Evolutionary conservation across 2,113 vertebrate genomes (phyloP).

Genomic region (Lepus europaeus): DNA sequence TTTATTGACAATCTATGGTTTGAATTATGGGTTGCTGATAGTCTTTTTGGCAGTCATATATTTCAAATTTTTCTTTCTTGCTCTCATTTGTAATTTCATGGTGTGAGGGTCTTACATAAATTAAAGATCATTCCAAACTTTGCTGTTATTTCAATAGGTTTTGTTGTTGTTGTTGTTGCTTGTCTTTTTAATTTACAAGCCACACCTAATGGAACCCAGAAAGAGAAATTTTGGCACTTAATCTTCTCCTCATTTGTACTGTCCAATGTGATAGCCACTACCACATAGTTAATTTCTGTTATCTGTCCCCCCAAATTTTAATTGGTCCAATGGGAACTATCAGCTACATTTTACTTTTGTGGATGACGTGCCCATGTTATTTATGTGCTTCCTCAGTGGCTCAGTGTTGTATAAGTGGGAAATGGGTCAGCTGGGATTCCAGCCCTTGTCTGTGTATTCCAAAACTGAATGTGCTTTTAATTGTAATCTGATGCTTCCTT

Average conservation of each 20-base stretch:
- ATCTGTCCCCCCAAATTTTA: background rate
- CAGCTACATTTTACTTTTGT: background rate
- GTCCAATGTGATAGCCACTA: background rate
- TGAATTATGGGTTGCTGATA: conserved; percentile 53
- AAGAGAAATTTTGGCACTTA: background rate
- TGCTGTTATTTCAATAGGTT: background rate
- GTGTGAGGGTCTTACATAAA: background rate
- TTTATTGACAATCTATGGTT: conserved; percentile 55
- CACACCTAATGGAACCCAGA: background rate
- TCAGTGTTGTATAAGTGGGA: background rate
- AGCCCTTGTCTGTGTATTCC: background rate
- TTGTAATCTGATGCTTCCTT: background rate
- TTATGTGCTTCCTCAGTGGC: background rate
- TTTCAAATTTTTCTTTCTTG: background rate
- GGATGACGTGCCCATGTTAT: background rate
- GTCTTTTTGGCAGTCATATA: background rate
- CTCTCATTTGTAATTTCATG: conserved; percentile 58
- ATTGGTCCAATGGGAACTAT: background rate
- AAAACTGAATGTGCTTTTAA: background rate
- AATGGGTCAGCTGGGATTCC: too few relatives aligned
- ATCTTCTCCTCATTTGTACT: background rate
- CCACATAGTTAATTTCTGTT: background rate
- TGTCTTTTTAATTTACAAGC: background rate
- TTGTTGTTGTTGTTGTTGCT: background rate
- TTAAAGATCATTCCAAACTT: background rate